Base-by-base conservation (phyloP, 2,113 vertebrate genomes). In the Calypte anna region DNA sequence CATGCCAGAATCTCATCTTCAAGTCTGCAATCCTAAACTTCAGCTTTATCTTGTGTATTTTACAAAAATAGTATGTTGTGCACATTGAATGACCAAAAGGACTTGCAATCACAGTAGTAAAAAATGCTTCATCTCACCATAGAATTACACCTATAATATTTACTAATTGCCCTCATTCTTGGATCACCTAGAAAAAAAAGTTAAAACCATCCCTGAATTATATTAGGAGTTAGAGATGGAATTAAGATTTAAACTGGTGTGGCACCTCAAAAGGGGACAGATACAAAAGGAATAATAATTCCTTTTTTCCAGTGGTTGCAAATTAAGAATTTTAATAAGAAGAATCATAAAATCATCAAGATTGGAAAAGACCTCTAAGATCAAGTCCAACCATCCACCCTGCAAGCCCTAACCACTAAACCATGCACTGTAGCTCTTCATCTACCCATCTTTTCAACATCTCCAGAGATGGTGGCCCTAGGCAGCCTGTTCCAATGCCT, bases 271-370 rank as follows among this genome's bases (percentile, higher is more conserved):
- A 21, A 51, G 14, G 4, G 7, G 5, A 48, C 59, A 23, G 0
- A 2, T 67, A 54, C 7, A 63, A 67, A 90, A 82, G 27, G 10
- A 43, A 54, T 23, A 0, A 3, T n/a, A 0, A 3, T n/a, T 46
- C 22, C 63, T 14, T 30, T 14, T 30, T 5, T 4, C 10, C 6
- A 40, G 31, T 24, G 24, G 12, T 22, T 57, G 33, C 24, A 90
- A 86, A 90, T 50, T 21, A 74, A 67, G 5, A 21, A 13, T 22
- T 87, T 66, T 67, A 43, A 9, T 28, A 74, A 33, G 28, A 54
- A 80, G 12, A 23, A 38, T 38, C 38, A 38, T 38, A 38, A 38
- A 38, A 38, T n/a, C n/a, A 38, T 38, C 38, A 38, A 38, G 38
- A 10, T 38, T 38, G 38, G 9, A 38, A 38, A 38, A 38, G 38